Evolutionary conservation across 2,888 invertebrate genomes (phyloP).

Genomic region (Drosophila yooni): DNA sequence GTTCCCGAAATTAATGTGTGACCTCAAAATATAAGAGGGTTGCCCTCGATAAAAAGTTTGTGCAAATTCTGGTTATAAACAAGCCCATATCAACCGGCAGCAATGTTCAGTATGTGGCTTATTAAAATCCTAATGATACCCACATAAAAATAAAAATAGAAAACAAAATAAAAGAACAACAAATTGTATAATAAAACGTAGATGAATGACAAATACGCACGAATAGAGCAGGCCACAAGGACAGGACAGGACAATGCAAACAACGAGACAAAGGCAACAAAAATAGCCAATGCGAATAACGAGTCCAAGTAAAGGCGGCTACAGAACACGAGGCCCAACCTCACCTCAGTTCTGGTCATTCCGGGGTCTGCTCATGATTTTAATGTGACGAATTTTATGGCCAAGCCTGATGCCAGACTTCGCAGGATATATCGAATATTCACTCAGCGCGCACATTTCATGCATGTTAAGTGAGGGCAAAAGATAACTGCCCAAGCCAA

Average conservation of each 20-base stretch:
- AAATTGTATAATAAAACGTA: conserved; percentile 70
- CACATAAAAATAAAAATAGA: conserved; percentile 59
- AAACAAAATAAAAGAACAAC: conserved; percentile 57
- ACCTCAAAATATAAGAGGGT: conserved; percentile 37
- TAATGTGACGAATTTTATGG: conserved; percentile 61
- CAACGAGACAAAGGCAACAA: conserved; percentile 59
- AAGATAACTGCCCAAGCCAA: conserved; percentile 19
- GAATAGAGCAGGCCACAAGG: conserved; percentile 35
- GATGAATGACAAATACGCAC: conserved; percentile 66
- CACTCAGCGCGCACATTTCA: conserved; percentile 71
- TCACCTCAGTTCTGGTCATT: conserved; percentile 23
- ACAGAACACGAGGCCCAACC: conserved; percentile 12
- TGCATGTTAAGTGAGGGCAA: conserved; percentile 68
- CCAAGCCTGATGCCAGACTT: conserved; percentile 37
- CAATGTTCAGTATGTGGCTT: conserved; percentile 61
- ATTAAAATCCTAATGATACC: conserved; percentile 76
- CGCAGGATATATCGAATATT: conserved; percentile 65
- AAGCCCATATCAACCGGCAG: conserved; percentile 43
- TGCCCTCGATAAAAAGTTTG: conserved; percentile 32
- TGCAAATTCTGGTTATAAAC: conserved; percentile 48
- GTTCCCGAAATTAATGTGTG: conserved; percentile 41
- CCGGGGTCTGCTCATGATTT: conserved; percentile 47
- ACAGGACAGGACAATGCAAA: conserved; percentile 20
- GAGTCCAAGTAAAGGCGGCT: conserved; percentile 6
- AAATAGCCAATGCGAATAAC: conserved; percentile 52